phyloP scores from a whole-genome alignment of 2,888 invertebrate species.

The Eustalomyia histrio region DNA sequence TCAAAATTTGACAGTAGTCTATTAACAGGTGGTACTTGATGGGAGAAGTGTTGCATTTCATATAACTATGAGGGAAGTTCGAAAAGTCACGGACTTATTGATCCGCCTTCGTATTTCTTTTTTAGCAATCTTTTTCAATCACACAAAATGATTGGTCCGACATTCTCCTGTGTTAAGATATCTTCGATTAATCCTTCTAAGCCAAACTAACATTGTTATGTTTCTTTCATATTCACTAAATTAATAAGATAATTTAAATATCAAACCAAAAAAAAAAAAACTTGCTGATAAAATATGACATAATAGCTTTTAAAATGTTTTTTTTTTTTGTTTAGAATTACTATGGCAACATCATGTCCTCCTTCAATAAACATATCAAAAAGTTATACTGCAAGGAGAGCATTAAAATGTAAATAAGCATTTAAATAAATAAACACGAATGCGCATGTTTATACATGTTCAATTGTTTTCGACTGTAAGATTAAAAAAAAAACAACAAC shows the following conservation, averaged over 20 bases:
- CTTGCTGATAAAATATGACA: slow-evolving; percentile 21
- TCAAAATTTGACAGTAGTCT: too few species aligned
- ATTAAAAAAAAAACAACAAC: slow-evolving; percentile 3
- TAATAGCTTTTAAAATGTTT: slow-evolving; percentile 21
- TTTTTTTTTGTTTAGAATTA: background rate
- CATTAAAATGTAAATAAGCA: slow-evolving; percentile 5
- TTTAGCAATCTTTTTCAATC: too few species aligned
- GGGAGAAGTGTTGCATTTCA: too few species aligned
- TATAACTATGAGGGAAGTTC: too few species aligned
- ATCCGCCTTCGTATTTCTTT: too few species aligned
- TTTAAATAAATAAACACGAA: slow-evolving; percentile 35
- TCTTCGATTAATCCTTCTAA: too few species aligned
- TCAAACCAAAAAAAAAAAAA: background rate
- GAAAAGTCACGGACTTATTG: too few species aligned
- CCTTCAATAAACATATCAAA: background rate
- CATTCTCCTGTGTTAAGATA: too few species aligned
- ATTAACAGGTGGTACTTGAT: too few species aligned
- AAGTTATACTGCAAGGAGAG: background rate
- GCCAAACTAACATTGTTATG: too few species aligned
- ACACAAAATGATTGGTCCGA: too few species aligned
- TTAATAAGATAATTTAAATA: background rate
- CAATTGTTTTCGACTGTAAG: slow-evolving; percentile 38
- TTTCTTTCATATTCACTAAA: too few species aligned
- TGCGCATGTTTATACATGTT: slow-evolving; percentile 53
- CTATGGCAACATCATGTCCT: slow-evolving; percentile 47